Percentiles rank a stretch among this genome's conserved stretches.
phyloP scores from a whole-genome alignment of 2,113 vertebrate species.

The Fulica atra region DNA sequence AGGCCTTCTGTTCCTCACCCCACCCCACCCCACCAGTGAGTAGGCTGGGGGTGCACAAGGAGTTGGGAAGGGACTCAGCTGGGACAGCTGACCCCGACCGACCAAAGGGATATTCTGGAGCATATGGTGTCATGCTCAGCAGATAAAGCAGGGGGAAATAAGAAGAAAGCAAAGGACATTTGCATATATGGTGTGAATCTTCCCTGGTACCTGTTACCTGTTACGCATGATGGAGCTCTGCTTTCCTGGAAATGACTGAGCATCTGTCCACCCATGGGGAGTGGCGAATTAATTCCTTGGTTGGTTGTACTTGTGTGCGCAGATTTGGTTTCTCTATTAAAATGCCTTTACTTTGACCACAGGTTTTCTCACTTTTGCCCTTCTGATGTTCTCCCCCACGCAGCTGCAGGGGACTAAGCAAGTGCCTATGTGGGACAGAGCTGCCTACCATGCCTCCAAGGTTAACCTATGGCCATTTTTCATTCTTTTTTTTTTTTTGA shows the following conservation, averaged over 20 bases:
- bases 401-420: neutral
- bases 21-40: fast-evolving
- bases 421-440: neutral
- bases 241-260: neutral
- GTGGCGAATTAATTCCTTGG: neutral
- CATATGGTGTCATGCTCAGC: neutral
- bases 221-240: neutral
- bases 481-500: neutral
- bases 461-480: neutral
- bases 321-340: neutral
- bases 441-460: neutral
- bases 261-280: fast-evolving
- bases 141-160: neutral
- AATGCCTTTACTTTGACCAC: neutral
- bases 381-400: neutral
- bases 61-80: neutral
- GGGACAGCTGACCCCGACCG: neutral
- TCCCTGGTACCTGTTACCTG: neutral
- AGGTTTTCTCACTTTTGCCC: neutral
- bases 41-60: neutral
- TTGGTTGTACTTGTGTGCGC: neutral
- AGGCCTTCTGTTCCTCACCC: neutral
- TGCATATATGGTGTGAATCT: neutral
- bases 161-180: neutral
- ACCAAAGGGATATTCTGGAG: neutral